Percentiles rank a stretch among this genome's conserved stretches.
These are phyloP conservation scores for Doryteuthis pealeii DNA, from an alignment of 1,140 invertebrate species.

Conservation along the genomic window DNA sequence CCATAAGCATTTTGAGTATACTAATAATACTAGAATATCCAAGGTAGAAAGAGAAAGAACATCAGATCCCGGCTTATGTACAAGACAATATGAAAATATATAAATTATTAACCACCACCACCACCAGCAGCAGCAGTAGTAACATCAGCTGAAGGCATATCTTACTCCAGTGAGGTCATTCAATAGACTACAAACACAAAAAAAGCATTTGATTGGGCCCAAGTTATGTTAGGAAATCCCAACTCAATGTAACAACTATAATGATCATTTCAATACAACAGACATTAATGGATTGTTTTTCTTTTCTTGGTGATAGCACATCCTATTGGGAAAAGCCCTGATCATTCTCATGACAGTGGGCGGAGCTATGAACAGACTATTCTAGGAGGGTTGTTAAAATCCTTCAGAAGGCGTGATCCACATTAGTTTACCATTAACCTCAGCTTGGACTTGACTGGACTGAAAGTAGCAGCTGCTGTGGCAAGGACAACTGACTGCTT, in stretches of 20 bases:
- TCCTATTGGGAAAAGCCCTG: slow-evolving; percentile 15
- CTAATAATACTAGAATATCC: slow-evolving; percentile 5
- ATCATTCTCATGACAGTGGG: slow-evolving; percentile 14
- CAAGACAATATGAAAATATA: slow-evolving; percentile 25
- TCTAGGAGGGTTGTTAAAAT: slow-evolving; percentile 12
- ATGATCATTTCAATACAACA: slow-evolving; percentile 19
- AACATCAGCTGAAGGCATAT: slow-evolving; percentile 10
- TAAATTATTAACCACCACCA: slow-evolving; percentile 22
- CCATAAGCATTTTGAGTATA: slow-evolving; percentile 22
- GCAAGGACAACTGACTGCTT: no score
- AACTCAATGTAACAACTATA: slow-evolving; percentile 8
- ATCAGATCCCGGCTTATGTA: slow-evolving; percentile 8
- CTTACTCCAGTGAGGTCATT: slow-evolving; percentile 12
- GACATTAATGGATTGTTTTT: slow-evolving; percentile 20
- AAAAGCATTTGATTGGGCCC: slow-evolving; percentile 7
- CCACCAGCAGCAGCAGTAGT: not conserved
- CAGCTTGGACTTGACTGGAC: slow-evolving; percentile 2
- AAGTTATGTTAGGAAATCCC: slow-evolving; percentile 12
- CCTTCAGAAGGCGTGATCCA: slow-evolving; percentile 19
- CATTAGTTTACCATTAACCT: slow-evolving; percentile 14
- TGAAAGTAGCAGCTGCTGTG: slow-evolving; percentile 2
- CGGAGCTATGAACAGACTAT: not conserved
- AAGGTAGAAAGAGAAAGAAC: slow-evolving; percentile 6
- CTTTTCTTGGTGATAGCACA: slow-evolving; percentile 7
- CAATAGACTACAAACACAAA: not conserved